phyloP scores from a whole-genome alignment of 2,888 invertebrate species.

The Sminthurides aquaticus region DNA sequence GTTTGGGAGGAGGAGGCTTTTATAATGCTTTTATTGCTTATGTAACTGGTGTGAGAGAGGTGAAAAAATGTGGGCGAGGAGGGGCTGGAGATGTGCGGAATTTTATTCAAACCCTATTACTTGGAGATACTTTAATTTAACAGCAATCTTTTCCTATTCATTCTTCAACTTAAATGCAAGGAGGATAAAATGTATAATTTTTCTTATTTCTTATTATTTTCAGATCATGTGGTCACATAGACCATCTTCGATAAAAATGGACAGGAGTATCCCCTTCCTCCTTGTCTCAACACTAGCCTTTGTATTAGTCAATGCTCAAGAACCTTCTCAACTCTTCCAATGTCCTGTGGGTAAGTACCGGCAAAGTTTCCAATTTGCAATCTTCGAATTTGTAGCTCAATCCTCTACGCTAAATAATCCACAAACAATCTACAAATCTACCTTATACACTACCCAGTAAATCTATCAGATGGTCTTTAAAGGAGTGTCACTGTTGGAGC shows the following conservation, averaged over 20 bases:
- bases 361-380: no score
- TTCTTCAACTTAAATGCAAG: no score
- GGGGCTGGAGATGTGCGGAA: background rate
- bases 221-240: constrained; percentile 23
- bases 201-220: constrained; percentile 8
- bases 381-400: no score
- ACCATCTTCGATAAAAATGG: constrained; percentile 16
- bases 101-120: background rate
- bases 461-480: no score
- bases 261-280: constrained; percentile 13
- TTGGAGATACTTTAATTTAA: no score
- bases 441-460: no score
- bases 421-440: no score
- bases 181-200: background rate
- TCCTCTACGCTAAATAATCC: no score
- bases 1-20: background rate
- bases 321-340: constrained; percentile 40
- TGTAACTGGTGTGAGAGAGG: background rate
- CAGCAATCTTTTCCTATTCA: no score
- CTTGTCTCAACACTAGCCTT: constrained; percentile 20
- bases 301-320: constrained; percentile 27
- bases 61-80: no score
- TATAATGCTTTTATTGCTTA: background rate
- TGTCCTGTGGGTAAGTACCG: constrained; percentile 44
- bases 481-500: no score